phyloP scores from a whole-genome alignment of 2,888 invertebrate genomes.

The Chironomus tentans region DNA sequence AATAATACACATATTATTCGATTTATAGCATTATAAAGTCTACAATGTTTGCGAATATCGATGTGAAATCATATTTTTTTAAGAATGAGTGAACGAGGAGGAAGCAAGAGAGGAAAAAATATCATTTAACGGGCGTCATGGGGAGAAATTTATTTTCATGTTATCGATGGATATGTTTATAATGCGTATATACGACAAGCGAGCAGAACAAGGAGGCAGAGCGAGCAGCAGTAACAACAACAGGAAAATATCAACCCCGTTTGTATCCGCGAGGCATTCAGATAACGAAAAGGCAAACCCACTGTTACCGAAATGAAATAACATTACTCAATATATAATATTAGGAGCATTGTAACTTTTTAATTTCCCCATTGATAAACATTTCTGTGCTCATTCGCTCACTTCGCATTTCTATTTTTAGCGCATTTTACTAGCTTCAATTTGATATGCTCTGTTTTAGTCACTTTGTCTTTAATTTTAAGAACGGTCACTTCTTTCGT shows the following conservation, averaged over 20 bases:
- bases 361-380: conserved; percentile 18
- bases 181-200: neutral
- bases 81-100: neutral
- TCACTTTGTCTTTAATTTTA: no score
- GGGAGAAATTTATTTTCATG: conserved; percentile 8
- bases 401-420: neutral
- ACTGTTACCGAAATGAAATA: neutral
- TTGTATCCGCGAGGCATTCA: conserved; percentile 20
- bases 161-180: neutral
- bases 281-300: conserved; percentile 13
- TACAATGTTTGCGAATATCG: neutral
- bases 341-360: conserved; percentile 21
- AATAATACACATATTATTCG: neutral
- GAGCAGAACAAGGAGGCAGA: neutral
- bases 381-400: no score
- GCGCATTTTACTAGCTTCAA: no score
- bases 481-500: no score
- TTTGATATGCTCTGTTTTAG: no score
- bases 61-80: neutral
- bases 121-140: conserved; percentile 10
- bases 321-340: conserved; percentile 3
- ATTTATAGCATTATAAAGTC: no score
- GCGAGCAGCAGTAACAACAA: neutral
- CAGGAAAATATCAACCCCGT: conserved; percentile 8
- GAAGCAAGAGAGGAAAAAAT: neutral